Evolutionary conservation across 2,888 invertebrate genomes (phyloP), one percentile per base, ranked within the genome.

Genomic region (Creontiades dilutus): DNA sequence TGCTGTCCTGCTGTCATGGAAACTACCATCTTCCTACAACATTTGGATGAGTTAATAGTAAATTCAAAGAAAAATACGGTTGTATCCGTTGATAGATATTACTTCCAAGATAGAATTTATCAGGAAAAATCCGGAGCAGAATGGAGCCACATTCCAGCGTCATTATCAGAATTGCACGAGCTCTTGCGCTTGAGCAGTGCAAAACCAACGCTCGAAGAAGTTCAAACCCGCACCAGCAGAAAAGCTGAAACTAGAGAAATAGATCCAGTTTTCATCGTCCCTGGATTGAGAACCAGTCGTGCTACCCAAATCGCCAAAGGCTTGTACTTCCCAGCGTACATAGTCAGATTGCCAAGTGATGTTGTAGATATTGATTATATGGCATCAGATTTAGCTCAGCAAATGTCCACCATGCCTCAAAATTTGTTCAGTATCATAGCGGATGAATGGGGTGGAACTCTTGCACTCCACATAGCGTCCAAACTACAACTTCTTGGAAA

Each of bases 391-490:
- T 23, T 86, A 12, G 86, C 76, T 76, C 28, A 61, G 37, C 78
- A 75, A 27, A 87, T 90, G 23, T 9, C 75, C 14, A 46, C 37
- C 14, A 78, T 81, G 16, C 23, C 52, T 16, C 48, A 47, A 14
- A 88, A 47, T 28, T 28, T 86, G 80, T 55, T 89, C 91, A 92
- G 90, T 47, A 86, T 95, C 55, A 93, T 94, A 87, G 95, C 95
- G 13, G 95, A 95, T 92, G 95, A 95, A 0, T 95, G 95, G 92
- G 95, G 95, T 87, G 94, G 95, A 12, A 93, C 94, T 86, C 93
- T 95, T 61, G 95, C 95, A 5, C 93, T 95, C 92, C 94, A 95
- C 93, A 92, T 95, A 68, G 91, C 92, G 19, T 90, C 91, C 46
- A 81, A 91, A 55, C 89, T 92, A 5, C 92, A 92, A 90, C 90